These are phyloP conservation scores for Pseudanteris insignis DNA, from an alignment of 2,888 invertebrate species.

Conservation along the genomic window DNA sequence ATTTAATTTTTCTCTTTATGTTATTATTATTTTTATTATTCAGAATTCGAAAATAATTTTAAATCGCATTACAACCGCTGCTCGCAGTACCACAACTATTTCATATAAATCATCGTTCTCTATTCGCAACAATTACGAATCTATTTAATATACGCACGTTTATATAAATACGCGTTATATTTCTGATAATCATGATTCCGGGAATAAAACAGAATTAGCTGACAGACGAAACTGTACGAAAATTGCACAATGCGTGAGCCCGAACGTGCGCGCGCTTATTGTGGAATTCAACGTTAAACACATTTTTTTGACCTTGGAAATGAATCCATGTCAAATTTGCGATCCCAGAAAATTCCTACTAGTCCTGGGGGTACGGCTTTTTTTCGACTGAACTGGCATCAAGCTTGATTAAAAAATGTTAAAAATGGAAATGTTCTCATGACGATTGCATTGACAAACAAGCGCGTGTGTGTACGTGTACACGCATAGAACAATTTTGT, in stretches of 20 bases:
- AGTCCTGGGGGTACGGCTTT: conserved; percentile 1
- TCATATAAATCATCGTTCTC: no score
- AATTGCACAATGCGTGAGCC: conserved; percentile 37
- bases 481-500: no score
- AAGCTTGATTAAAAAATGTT: conserved; percentile 16
- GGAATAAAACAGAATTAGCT: conserved; percentile 43
- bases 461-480: no score
- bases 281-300: conserved; percentile 29
- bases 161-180: conserved; percentile 42
- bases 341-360: conserved; percentile 16
- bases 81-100: no score
- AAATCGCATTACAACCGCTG: no score
- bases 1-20: no score
- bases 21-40: no score
- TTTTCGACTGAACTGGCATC: conserved; percentile 17
- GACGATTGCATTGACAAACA: no score
- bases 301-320: conserved; percentile 34
- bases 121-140: conserved; percentile 40
- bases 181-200: conserved; percentile 43
- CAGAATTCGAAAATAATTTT: no score
- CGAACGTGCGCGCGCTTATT: conserved; percentile 11
- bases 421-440: conserved; percentile 10
- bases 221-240: conserved; percentile 37
- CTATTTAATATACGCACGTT: conserved; percentile 32
- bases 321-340: conserved; percentile 36